Conservation (phyloP, 2,888 invertebrate species). For the Ennomos fuscantarius region DNA sequence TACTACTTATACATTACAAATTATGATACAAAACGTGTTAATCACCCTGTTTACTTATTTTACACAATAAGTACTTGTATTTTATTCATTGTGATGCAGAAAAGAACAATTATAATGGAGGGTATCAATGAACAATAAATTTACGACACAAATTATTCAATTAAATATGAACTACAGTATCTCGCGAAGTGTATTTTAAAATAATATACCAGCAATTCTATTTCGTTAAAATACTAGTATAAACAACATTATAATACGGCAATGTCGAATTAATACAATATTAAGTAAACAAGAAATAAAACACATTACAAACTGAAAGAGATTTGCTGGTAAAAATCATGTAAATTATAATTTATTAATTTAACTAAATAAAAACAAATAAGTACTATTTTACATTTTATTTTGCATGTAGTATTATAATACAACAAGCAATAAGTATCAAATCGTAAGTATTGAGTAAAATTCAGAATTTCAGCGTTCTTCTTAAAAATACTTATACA, state of each 20-base stretch:
- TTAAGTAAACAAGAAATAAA: constrained; percentile 2
- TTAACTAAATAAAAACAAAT: constrained; percentile 11
- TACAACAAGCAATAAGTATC: constrained; percentile 23
- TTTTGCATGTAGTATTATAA: constrained; percentile 24
- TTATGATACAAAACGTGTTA: constrained; percentile 22
- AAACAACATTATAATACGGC: neutral
- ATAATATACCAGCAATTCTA: constrained; percentile 12
- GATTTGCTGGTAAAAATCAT: constrained; percentile 12
- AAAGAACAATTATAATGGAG: constrained; percentile 1
- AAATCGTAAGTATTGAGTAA: constrained; percentile 21
- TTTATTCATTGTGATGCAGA: constrained; percentile 26
- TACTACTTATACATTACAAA: constrained; percentile 15
- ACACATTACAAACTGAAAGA: constrained; percentile 1
- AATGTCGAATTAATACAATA: constrained; percentile 20
- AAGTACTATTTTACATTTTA: constrained; percentile 28
- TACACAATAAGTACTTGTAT: constrained; percentile 12
- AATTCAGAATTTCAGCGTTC: constrained; percentile 34
- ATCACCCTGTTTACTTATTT: constrained; percentile 30
- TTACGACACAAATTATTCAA: neutral
- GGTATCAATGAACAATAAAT: constrained; percentile 1
- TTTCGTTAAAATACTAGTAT: constrained; percentile 2
- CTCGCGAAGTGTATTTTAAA: constrained; percentile 6
- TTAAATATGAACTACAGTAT: constrained; percentile 4
- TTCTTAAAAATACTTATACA: constrained; percentile 6
- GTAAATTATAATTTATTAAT: constrained; percentile 11